Conservation (phyloP, 2,113 vertebrate species). For the Peromyscus leucopus region DNA sequence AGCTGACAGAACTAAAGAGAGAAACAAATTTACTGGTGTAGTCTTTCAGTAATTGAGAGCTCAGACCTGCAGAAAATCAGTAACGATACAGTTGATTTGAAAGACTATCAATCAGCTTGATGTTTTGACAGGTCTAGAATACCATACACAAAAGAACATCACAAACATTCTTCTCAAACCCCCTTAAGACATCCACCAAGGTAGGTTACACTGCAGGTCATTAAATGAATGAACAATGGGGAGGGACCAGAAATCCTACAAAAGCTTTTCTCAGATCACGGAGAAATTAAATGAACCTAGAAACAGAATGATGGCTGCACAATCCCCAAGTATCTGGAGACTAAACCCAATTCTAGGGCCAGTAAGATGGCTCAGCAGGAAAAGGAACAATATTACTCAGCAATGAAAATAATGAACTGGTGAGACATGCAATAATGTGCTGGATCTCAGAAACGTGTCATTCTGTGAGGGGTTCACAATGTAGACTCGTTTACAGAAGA, state of each 20-base stretch:
- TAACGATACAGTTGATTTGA: constrained; percentile 11
- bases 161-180: not conserved
- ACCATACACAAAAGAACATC: not conserved
- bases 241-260: not conserved
- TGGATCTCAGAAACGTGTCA: not conserved
- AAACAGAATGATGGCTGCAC: not conserved
- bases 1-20: not conserved
- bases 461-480: not conserved
- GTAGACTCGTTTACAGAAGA: not conserved
- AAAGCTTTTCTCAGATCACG: not conserved
- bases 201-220: not conserved
- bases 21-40: not conserved
- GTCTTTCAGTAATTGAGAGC: constrained; percentile 10
- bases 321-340: not conserved
- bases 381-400: not conserved
- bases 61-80: constrained; percentile 40
- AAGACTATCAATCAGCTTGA: constrained; percentile 27
- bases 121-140: constrained; percentile 12
- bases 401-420: not conserved
- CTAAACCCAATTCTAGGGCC: not conserved
- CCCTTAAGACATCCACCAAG: not conserved
- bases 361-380: not conserved
- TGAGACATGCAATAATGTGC: not conserved
- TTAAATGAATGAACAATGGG: not conserved
- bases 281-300: not conserved